A percentile compares a stretch with the other conserved stretches of the same genome.
These are phyloP conservation scores for Acrossocheilus wenchowensis DNA, from an alignment of 2,797 vertebrate species.

Conservation along the genomic window DNA sequence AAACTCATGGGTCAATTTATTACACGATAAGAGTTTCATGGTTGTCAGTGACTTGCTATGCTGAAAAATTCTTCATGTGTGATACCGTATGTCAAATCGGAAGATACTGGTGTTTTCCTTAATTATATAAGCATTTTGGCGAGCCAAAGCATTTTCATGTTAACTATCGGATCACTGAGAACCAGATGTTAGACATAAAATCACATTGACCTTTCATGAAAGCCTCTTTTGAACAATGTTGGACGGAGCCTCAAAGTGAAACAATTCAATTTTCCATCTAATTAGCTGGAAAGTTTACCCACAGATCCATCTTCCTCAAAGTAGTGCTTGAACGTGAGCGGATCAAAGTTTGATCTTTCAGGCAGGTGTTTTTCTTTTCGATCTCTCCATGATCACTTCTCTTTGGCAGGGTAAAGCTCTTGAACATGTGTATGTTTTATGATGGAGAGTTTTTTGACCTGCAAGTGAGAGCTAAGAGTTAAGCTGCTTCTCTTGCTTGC, in stretches of 20 bases:
- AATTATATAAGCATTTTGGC: conserved; percentile 17
- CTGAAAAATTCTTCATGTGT: conserved; percentile 2
- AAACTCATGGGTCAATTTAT: conserved; percentile 12
- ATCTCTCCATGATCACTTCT: conserved; percentile 5
- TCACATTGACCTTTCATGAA: conserved; percentile 14
- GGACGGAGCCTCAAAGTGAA: conserved; percentile 33
- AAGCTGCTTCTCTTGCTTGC: not conserved
- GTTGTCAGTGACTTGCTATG: not conserved
- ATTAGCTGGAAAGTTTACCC: conserved; percentile 39
- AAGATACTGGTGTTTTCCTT: conserved; percentile 23
- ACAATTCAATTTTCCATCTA: conserved; percentile 36
- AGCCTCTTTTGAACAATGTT: conserved; percentile 28
- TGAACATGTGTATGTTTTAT: conserved; percentile 33
- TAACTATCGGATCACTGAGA: not conserved
- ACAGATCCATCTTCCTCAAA: conserved; percentile 19
- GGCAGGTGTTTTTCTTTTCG: conserved; percentile 40
- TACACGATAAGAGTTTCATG: not conserved
- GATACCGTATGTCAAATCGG: not conserved
- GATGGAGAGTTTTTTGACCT: conserved; percentile 12
- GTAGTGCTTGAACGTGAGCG: not conserved
- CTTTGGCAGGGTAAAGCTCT: conserved; percentile 9
- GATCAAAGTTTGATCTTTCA: conserved; percentile 26
- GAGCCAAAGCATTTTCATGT: conserved; percentile 17
- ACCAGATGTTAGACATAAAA: conserved; percentile 40
- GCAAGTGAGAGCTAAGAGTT: not conserved